phyloP scores from a whole-genome alignment of 2,797 vertebrate genomes.

The Austrolebias charrua region DNA sequence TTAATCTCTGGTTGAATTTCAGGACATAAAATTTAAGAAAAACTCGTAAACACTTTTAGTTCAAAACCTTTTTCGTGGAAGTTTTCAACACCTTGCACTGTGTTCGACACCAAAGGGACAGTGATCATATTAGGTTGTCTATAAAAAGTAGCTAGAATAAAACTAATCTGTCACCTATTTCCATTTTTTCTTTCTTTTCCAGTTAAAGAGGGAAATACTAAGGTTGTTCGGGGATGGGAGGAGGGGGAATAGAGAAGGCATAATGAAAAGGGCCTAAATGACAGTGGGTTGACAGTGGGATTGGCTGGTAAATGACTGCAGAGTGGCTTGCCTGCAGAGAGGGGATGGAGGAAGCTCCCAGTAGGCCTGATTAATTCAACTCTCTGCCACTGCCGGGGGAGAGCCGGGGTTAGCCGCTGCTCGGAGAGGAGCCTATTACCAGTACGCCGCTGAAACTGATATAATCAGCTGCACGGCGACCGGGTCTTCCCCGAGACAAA shows the following conservation, averaged over 20 bases:
- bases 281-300: constrained; percentile 99
- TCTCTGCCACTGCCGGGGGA: constrained; percentile 93
- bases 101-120: constrained; percentile 76
- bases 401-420: constrained; percentile 88
- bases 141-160: constrained; percentile 87
- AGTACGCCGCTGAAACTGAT: constrained; percentile 90
- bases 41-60: not conserved
- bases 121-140: constrained; percentile 80
- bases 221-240: constrained; percentile 32
- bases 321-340: constrained; percentile 94
- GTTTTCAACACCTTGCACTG: constrained; percentile 37
- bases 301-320: constrained; percentile 99
- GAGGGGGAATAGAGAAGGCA: constrained; percentile 75
- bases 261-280: constrained; percentile 99
- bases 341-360: constrained; percentile 92
- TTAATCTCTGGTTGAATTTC: constrained; percentile 74
- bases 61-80: constrained; percentile 5
- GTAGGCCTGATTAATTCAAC: constrained; percentile 99
- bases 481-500: constrained; percentile 87
- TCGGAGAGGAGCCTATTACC: constrained; percentile 98
- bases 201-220: constrained; percentile 53
- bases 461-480: constrained; percentile 93
- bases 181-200: constrained; percentile 75
- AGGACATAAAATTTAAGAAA: constrained; percentile 3
- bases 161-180: constrained; percentile 92